Evolutionary conservation across 2,797 vertebrate species (phyloP).

Genomic region (Phyllotis vaccarum): DNA sequence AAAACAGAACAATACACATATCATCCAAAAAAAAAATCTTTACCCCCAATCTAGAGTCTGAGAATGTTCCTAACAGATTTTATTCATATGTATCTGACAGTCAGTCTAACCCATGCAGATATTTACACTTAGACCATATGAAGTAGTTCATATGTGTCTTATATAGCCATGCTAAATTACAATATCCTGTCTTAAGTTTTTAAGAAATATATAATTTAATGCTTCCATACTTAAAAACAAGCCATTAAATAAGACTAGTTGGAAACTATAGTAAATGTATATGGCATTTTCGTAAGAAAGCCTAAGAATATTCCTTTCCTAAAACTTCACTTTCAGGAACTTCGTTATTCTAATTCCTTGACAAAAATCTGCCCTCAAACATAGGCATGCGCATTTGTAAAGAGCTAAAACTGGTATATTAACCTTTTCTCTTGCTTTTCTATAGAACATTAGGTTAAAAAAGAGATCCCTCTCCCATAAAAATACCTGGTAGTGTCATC

Average conservation of each 20-base stretch:
- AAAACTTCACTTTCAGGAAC: neutral
- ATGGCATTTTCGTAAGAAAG: neutral
- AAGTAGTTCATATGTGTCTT: neutral
- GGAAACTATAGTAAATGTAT: neutral
- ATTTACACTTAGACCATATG: neutral
- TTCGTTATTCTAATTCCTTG: neutral
- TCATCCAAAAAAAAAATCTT: neutral
- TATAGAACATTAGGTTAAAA: conserved; percentile 80
- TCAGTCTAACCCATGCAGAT: neutral
- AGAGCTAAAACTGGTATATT: conserved; percentile 66
- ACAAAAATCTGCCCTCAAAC: neutral
- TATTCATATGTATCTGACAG: neutral
- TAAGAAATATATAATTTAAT: neutral
- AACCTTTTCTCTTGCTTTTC: conserved; percentile 82
- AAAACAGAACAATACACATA: neutral
- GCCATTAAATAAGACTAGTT: conserved; percentile 11
- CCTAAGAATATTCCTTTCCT: neutral
- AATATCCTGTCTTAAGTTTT: conserved; percentile 10
- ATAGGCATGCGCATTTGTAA: conserved; percentile 10
- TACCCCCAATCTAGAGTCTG: neutral
- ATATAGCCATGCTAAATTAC: neutral
- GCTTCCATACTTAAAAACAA: neutral
- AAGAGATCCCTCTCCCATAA: conserved; percentile 81
- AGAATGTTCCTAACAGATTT: neutral
- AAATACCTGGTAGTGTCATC: conserved; percentile 84